Conservation (phyloP, 2,888 invertebrate species). For the Philereme vetulata region DNA sequence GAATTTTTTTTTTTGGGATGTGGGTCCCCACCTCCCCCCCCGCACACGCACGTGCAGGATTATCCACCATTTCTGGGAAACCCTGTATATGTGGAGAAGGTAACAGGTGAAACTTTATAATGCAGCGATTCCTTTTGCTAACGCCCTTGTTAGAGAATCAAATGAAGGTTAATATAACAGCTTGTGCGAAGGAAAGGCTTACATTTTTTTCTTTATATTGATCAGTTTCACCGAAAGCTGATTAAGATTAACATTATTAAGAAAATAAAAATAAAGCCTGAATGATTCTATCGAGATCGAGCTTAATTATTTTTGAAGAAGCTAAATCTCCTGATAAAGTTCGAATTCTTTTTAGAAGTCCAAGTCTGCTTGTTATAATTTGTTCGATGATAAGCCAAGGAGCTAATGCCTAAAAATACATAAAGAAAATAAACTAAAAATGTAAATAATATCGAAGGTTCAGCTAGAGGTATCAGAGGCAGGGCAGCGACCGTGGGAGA, state of each 20-base stretch:
- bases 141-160: constrained; percentile 18
- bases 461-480: constrained; percentile 73
- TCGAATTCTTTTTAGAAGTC: too few relatives aligned
- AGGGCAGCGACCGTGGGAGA: constrained; percentile 83
- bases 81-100: constrained; percentile 5
- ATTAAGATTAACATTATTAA: too few relatives aligned
- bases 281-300: too few relatives aligned
- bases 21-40: too few relatives aligned
- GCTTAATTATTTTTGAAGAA: not conserved
- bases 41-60: too few relatives aligned
- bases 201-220: not conserved
- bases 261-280: too few relatives aligned
- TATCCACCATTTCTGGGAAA: too few relatives aligned
- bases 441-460: constrained; percentile 75
- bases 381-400: constrained; percentile 13
- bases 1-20: too few relatives aligned
- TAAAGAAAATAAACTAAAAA: constrained; percentile 54
- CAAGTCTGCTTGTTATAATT: constrained; percentile 4
- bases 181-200: not conserved
- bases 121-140: constrained; percentile 11
- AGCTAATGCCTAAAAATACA: constrained; percentile 37
- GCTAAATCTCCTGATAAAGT: too few relatives aligned
- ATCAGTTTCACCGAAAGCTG: too few relatives aligned
- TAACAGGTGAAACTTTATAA: constrained; percentile 22
- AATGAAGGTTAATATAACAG: constrained; percentile 17